Evolutionary conservation across 2,888 invertebrate species (phyloP).

Genomic region (Lasioglossum calceatum): DNA sequence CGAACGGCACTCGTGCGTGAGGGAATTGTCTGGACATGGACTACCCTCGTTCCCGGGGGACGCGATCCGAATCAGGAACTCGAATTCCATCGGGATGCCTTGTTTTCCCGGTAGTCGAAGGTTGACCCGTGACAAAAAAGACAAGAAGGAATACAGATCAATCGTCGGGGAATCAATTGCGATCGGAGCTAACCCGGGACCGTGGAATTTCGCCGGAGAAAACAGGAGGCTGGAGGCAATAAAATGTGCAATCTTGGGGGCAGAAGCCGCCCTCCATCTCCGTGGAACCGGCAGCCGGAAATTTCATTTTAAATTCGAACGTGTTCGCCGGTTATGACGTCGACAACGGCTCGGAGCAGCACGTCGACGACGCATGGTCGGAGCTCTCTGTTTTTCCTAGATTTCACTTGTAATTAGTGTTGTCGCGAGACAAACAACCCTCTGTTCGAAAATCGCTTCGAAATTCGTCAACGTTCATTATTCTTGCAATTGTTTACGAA

Average conservation of each 20-base stretch:
- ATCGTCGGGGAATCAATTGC: constrained; percentile 22
- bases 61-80: background rate
- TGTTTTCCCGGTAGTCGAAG: background rate
- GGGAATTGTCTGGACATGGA: constrained; percentile 10
- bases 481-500: background rate
- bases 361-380: background rate
- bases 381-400: background rate
- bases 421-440: background rate
- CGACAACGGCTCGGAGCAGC: background rate
- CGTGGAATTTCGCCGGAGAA: background rate
- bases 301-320: constrained; percentile 16
- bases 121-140: background rate
- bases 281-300: background rate
- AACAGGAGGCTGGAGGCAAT: background rate
- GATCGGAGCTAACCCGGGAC: background rate
- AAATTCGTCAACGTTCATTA: background rate
- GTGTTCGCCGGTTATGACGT: background rate
- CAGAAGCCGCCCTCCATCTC: background rate
- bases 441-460: too few species aligned
- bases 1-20: background rate
- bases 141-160: constrained; percentile 8
- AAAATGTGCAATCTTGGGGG: background rate
- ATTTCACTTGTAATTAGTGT: background rate
- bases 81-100: constrained; percentile 12
- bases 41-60: background rate